A percentile compares a stretch with the other conserved stretches of the same genome.
These are phyloP conservation scores for Trichopoda pennipes DNA, from an alignment of 2,888 invertebrate genomes.

Conservation along the genomic window DNA sequence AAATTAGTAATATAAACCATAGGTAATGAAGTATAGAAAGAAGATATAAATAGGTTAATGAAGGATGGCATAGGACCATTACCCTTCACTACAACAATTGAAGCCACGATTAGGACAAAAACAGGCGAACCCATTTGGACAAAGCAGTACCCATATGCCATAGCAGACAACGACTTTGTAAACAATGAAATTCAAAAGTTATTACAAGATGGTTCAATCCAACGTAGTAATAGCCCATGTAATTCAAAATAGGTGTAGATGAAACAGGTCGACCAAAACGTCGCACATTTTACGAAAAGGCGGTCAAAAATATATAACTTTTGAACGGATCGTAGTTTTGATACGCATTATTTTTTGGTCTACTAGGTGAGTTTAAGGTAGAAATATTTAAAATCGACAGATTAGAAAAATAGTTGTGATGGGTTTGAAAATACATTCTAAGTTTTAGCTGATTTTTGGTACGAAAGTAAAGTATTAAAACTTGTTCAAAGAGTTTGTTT, in stretches of 20 bases:
- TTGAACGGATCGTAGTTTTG: too few relatives aligned
- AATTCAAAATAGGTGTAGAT: constrained; percentile 45
- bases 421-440: too few relatives aligned
- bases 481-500: too few relatives aligned
- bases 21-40: constrained; percentile 14
- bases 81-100: constrained; percentile 23
- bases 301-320: too few relatives aligned
- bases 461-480: too few relatives aligned
- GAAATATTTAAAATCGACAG: too few relatives aligned
- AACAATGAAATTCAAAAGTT: constrained; percentile 49
- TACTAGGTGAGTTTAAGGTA: too few relatives aligned
- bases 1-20: constrained; percentile 24
- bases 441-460: too few relatives aligned
- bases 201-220: constrained; percentile 41
- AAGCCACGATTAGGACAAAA: constrained; percentile 30
- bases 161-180: constrained; percentile 42
- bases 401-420: too few relatives aligned
- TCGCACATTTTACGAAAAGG: too few relatives aligned
- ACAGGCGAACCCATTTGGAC: constrained; percentile 6
- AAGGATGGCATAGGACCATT: constrained; percentile 23
- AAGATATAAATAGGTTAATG: constrained; percentile 1
- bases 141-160: too few relatives aligned
- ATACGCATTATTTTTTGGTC: too few relatives aligned
- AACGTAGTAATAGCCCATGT: constrained; percentile 27
- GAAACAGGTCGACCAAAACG: constrained; percentile 33